Percentiles rank a stretch among this genome's conserved stretches.
These are phyloP conservation scores for Hoplodrina ambigua DNA, from an alignment of 2,888 invertebrate genomes.

Conservation along the genomic window DNA sequence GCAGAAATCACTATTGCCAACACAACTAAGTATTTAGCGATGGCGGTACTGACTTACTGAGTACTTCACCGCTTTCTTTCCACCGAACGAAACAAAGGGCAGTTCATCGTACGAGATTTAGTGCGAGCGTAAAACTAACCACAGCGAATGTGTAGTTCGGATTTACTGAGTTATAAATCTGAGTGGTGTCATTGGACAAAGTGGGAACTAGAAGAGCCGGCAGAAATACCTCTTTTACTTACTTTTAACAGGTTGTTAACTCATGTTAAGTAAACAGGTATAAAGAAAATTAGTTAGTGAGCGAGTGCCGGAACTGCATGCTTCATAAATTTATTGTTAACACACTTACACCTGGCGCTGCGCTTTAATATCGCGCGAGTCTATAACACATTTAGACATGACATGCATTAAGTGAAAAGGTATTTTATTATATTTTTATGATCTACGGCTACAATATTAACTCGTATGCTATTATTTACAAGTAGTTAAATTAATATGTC, in stretches of 20 bases:
- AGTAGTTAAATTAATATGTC: conserved; percentile 10
- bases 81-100: conserved; percentile 66
- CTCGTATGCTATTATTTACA: not conserved
- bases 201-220: conserved; percentile 51
- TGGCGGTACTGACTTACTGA: conserved; percentile 39
- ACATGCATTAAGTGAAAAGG: conserved; percentile 10
- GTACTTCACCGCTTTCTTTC: conserved; percentile 63
- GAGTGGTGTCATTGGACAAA: conserved; percentile 57
- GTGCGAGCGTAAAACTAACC: conserved; percentile 66
- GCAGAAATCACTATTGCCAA: conserved; percentile 65
- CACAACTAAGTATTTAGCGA: conserved; percentile 63
- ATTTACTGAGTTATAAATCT: conserved; percentile 69
- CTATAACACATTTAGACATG: conserved; percentile 43
- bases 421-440: conserved; percentile 6
- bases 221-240: conserved; percentile 18
- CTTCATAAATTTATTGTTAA: conserved; percentile 63
- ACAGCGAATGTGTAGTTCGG: conserved; percentile 63
- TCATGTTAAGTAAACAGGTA: conserved; percentile 42
- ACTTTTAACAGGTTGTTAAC: conserved; percentile 34
- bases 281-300: conserved; percentile 55
- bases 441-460: conserved; percentile 3
- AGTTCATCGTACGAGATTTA: conserved; percentile 71
- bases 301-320: conserved; percentile 60
- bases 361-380: conserved; percentile 41
- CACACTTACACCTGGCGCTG: conserved; percentile 53